Percentiles rank a stretch among this genome's conserved stretches.
Conservation (phyloP, 2,888 invertebrate species). For the Himalopsyche tibetana region DNA sequence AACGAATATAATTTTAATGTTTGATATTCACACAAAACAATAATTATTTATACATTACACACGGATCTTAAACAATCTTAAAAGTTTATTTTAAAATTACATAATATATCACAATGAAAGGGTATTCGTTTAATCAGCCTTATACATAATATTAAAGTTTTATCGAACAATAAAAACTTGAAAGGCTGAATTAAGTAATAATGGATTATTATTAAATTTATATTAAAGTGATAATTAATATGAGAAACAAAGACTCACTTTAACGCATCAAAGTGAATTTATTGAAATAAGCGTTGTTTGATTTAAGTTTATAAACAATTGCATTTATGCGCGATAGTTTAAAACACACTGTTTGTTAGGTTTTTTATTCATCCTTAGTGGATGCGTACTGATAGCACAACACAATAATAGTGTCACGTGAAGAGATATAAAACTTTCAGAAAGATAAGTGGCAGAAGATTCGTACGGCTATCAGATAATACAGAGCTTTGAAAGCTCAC, state of each 20-base stretch:
- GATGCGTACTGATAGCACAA: background rate
- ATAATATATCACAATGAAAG: conserved; percentile 61
- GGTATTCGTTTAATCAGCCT: conserved; percentile 55
- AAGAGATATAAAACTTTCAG: conserved; percentile 24
- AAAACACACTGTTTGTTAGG: background rate
- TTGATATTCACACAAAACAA: background rate
- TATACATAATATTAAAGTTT: conserved; percentile 7
- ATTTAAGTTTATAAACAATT: conserved; percentile 19
- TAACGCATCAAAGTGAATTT: background rate
- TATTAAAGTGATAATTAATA: background rate
- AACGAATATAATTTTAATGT: background rate
- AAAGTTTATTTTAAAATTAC: conserved; percentile 51
- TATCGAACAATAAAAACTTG: background rate
- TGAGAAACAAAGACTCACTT: background rate
- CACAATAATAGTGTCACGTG: conserved; percentile 4
- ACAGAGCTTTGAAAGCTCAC: conserved; percentile 44
- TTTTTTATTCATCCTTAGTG: background rate
- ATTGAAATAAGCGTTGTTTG: background rate
- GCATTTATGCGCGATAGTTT: background rate
- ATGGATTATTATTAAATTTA: background rate
- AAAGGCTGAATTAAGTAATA: background rate
- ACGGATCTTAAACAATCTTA: background rate
- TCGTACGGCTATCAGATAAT: conserved; percentile 40
- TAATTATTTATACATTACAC: background rate
- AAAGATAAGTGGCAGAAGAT: conserved; percentile 28